These are phyloP conservation scores for Diaphora mendica DNA, from an alignment of 2,888 invertebrate genomes.

Conservation along the genomic window DNA sequence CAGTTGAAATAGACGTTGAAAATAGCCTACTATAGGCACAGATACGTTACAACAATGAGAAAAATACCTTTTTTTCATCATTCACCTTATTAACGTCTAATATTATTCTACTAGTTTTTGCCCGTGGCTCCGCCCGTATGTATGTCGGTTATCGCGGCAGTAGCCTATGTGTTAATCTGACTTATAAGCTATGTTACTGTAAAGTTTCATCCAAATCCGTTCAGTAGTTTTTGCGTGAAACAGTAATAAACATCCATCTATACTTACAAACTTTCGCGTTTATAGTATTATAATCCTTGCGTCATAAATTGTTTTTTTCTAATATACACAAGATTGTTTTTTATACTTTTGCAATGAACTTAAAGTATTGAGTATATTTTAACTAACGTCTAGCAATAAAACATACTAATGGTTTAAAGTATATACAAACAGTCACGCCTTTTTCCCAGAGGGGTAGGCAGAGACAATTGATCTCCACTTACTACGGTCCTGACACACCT, in stretches of 20 bases:
- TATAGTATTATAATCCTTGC: not conserved
- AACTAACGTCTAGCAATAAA: constrained; percentile 47
- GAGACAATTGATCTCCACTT: no score
- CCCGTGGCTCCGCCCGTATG: no score
- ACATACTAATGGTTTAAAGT: constrained; percentile 33
- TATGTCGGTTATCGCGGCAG: no score
- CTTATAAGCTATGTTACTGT: no score
- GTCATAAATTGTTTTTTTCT: not conserved
- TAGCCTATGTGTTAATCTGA: no score
- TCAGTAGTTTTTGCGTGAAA: no score
- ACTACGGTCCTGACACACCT: no score
- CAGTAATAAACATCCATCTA: no score
- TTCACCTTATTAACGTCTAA: not conserved
- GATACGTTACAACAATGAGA: not conserved
- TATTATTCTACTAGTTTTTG: no score
- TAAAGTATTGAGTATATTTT: constrained; percentile 37
- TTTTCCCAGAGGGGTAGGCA: no score
- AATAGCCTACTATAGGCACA: constrained; percentile 40
- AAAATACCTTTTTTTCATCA: not conserved
- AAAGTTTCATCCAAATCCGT: no score
- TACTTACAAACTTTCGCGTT: no score
- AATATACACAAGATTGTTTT: constrained; percentile 27
- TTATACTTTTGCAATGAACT: constrained; percentile 50
- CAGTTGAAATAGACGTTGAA: constrained; percentile 30
- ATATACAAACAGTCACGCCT: not conserved